Evolutionary conservation across 1,140 invertebrate genomes (phyloP).

Genomic region (Phenacoccus solenopsis): DNA sequence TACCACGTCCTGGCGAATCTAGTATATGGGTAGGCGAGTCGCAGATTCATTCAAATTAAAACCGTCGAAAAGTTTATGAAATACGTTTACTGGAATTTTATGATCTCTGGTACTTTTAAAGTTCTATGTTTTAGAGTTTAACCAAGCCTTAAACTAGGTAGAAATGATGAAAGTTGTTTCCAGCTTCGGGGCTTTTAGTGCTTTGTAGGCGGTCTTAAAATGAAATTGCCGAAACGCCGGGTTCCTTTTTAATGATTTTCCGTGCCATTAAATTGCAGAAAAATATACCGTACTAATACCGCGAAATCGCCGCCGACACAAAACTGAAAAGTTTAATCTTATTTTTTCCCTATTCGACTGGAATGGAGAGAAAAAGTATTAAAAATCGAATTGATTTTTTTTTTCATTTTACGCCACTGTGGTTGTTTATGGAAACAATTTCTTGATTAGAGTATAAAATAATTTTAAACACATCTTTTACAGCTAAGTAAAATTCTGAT

Average conservation of each 20-base stretch:
- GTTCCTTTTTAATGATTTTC: slow-evolving; percentile 3
- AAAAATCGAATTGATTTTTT: not conserved
- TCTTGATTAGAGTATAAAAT: no score
- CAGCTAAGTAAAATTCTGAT: no score
- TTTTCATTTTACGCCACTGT: not conserved
- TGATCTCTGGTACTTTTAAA: not conserved
- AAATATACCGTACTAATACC: not conserved
- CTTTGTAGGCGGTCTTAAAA: slow-evolving; percentile 1
- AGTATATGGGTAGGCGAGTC: no score
- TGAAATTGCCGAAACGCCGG: not conserved
- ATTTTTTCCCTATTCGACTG: not conserved
- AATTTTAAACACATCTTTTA: no score
- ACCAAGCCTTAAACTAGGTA: not conserved
- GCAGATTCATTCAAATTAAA: slow-evolving; percentile 3
- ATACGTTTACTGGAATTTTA: not conserved
- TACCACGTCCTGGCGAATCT: no score
- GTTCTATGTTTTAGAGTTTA: slow-evolving; percentile 3
- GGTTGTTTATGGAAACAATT: not conserved
- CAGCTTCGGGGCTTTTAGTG: not conserved
- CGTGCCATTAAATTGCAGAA: slow-evolving; percentile 1
- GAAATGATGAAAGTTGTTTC: slow-evolving; percentile 2
- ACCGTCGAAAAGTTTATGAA: slow-evolving; percentile 1
- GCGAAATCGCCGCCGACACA: not conserved
- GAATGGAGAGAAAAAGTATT: not conserved
- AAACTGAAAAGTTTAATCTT: slow-evolving; percentile 3